phyloP scores from a whole-genome alignment of 2,888 invertebrate genomes.

The Acleris cristana region DNA sequence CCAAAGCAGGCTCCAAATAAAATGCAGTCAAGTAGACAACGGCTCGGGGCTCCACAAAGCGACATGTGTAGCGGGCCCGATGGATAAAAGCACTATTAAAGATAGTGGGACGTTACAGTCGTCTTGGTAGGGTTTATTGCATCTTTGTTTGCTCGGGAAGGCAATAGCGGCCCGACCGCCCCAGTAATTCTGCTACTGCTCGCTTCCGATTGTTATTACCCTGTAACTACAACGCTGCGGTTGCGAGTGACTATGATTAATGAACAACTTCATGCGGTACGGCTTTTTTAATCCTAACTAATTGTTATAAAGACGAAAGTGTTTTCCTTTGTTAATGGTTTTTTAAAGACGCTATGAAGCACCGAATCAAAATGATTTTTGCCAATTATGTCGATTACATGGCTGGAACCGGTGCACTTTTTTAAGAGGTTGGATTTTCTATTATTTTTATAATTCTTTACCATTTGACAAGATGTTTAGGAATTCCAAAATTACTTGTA shows the following conservation, averaged over 20 bases:
- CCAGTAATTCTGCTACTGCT: slow-evolving; percentile 60
- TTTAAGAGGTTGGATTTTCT: no score
- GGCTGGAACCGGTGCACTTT: no score
- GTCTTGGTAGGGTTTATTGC: slow-evolving; percentile 75
- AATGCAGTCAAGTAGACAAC: slow-evolving; percentile 59
- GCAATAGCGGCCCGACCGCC: slow-evolving; percentile 66
- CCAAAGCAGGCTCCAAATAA: slow-evolving; percentile 52
- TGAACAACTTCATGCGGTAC: neutral
- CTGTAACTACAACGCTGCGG: slow-evolving; percentile 42
- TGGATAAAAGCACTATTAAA: slow-evolving; percentile 70
- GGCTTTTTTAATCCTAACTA: no score
- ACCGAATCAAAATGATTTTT: no score
- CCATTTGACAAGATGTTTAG: no score
- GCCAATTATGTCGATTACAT: no score
- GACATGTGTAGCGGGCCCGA: slow-evolving; percentile 68
- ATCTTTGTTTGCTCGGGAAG: slow-evolving; percentile 71
- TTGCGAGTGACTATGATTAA: slow-evolving; percentile 23
- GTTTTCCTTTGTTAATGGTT: no score
- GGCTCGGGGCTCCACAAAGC: slow-evolving; percentile 55
- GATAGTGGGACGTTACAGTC: slow-evolving; percentile 60
- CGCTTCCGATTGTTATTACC: slow-evolving; percentile 76
- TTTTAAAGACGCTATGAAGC: no score
- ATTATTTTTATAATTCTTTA: no score
- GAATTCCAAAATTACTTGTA: no score
- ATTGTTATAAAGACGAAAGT: no score